Conservation (phyloP, 2,113 vertebrate genomes). For the Apus apus region DNA sequence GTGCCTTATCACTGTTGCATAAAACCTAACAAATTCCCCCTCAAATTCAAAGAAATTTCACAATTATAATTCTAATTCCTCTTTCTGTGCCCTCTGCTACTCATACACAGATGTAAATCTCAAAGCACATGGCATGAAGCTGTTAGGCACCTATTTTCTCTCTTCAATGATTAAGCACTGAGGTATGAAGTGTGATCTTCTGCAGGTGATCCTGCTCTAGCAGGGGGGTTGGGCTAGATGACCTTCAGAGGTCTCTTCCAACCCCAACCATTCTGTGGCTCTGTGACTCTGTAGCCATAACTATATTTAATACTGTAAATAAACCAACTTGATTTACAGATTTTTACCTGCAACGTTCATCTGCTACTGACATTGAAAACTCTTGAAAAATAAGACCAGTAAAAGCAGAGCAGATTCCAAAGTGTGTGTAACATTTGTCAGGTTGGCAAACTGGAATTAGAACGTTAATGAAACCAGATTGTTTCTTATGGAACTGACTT, state of each 20-base stretch:
- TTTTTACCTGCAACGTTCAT: not conserved
- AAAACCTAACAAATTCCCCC: not conserved
- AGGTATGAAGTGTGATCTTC: too few species aligned
- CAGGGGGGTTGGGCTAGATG: too few species aligned
- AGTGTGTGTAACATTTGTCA: rapidly evolving
- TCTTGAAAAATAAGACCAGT: not conserved
- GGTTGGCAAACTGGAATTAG: not conserved
- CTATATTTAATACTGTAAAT: not conserved
- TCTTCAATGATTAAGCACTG: not conserved
- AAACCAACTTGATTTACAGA: not conserved
- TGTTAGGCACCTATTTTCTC: not conserved
- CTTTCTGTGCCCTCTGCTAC: not conserved
- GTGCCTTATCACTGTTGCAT: not conserved
- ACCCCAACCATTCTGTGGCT: too few species aligned
- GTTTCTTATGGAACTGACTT: not conserved
- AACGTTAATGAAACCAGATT: not conserved
- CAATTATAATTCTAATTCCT: not conserved
- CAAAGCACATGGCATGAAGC: not conserved
- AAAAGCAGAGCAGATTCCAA: not conserved
- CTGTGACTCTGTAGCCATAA: not conserved
- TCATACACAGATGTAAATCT: not conserved
- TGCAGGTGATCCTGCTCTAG: too few species aligned
- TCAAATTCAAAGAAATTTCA: not conserved
- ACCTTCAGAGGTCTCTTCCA: too few species aligned
- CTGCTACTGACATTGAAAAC: not conserved